These are phyloP conservation scores for Hippopotamus amphibius DNA, from an alignment of 2,113 vertebrate species.

Conservation along the genomic window DNA sequence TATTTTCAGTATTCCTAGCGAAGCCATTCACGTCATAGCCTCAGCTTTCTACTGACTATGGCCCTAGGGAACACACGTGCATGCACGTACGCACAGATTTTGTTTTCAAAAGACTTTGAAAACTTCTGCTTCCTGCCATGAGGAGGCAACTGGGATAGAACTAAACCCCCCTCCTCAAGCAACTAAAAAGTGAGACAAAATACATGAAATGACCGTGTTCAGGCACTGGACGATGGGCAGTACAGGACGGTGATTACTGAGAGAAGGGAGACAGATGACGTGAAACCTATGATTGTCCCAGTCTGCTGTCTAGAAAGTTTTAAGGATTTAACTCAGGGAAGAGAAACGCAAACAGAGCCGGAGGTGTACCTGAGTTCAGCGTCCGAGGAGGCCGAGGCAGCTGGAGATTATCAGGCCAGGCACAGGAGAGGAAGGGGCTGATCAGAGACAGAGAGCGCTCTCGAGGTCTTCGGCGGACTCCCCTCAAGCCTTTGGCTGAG, in stretches of 20 bases:
- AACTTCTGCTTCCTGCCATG: not conserved
- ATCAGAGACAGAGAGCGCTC: not conserved
- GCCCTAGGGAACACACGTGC: not conserved
- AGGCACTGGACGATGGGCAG: not conserved
- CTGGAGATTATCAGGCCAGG: not conserved
- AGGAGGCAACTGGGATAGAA: not conserved
- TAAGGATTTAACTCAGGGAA: not conserved
- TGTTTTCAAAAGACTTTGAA: not conserved
- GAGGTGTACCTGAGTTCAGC: not conserved
- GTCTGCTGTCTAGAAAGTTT: not conserved
- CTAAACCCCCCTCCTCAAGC: not conserved
- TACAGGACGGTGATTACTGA: accelerated
- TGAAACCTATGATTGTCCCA: not conserved
- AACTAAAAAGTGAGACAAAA: not conserved
- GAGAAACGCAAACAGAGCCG: not conserved
- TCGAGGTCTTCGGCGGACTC: not conserved
- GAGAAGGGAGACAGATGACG: not conserved
- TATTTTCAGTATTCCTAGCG: not conserved
- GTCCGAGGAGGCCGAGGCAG: accelerated
- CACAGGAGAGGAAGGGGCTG: not conserved
- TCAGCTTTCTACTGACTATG: not conserved
- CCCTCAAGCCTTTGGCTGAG: not conserved
- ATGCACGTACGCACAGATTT: not conserved
- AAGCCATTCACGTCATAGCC: not conserved
- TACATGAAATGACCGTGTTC: not conserved